Conservation (phyloP, 1,140 invertebrate species). For the Thaumatotibia leucotreta region DNA sequence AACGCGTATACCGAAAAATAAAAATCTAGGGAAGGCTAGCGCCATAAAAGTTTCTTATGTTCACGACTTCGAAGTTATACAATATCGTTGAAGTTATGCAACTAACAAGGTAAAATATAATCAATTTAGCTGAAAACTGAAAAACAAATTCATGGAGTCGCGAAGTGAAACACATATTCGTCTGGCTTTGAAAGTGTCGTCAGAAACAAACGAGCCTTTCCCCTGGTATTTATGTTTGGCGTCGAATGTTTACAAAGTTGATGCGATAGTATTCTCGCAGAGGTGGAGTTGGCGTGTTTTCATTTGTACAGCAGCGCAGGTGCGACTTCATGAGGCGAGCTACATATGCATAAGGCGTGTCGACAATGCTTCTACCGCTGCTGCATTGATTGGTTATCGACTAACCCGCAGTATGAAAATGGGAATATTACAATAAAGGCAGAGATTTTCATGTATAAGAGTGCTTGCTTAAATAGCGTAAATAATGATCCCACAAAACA, state of each 20-base stretch:
- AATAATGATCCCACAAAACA: too few relatives aligned
- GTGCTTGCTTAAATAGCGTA: too few relatives aligned
- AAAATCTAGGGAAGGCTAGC: slow-evolving; percentile 27
- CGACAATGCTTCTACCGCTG: neutral
- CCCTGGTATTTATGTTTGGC: slow-evolving; percentile 10
- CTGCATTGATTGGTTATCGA: slow-evolving; percentile 11
- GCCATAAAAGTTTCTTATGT: slow-evolving; percentile 32
- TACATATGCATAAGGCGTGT: neutral
- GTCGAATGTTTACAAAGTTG: slow-evolving; percentile 8
- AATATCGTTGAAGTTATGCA: slow-evolving; percentile 24
- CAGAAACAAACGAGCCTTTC: slow-evolving; percentile 3
- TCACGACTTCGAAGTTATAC: slow-evolving; percentile 24
- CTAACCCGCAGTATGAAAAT: neutral
- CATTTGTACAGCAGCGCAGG: slow-evolving; percentile 7
- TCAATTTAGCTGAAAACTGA: slow-evolving; percentile 7
- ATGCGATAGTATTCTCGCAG: slow-evolving; percentile 5
- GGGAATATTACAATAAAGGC: neutral
- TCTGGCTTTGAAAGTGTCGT: neutral
- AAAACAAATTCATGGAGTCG: slow-evolving; percentile 5
- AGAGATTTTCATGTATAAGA: too few relatives aligned
- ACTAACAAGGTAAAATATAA: slow-evolving; percentile 8
- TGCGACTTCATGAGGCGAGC: neutral
- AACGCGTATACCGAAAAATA: slow-evolving; percentile 27
- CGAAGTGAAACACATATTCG: neutral
- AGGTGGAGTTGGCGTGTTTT: neutral